Percentiles rank a stretch among this genome's conserved stretches.
phyloP scores from a whole-genome alignment of 2,113 vertebrate species.

The Typhlomys cinereus region DNA sequence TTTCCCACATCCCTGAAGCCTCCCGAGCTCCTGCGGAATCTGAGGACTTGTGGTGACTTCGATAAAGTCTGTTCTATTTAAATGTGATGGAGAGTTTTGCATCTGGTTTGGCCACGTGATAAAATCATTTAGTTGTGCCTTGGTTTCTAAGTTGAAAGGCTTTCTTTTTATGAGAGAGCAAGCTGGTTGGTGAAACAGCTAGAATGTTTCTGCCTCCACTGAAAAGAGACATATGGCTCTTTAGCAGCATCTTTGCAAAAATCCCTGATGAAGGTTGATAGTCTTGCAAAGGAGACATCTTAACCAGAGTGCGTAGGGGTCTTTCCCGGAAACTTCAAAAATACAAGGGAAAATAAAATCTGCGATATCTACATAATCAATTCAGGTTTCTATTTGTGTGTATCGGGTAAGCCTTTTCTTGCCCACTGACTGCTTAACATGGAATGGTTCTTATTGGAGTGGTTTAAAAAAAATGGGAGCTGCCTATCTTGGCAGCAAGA shows the following conservation, averaged over 20 bases:
- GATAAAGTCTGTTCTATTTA: constrained; percentile 32
- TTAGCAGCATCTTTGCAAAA: not conserved
- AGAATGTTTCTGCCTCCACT: not conserved
- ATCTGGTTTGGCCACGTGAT: constrained; percentile 38
- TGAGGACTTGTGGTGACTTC: not conserved
- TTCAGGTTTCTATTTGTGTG: not conserved
- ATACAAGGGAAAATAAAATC: not conserved
- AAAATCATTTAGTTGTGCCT: constrained; percentile 20
- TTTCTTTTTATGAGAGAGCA: constrained; percentile 26
- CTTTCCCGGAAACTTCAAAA: not conserved
- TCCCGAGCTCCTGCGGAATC: not conserved
- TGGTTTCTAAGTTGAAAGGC: not conserved
- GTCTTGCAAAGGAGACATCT: not conserved
- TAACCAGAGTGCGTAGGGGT: not conserved
- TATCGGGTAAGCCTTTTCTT: not conserved
- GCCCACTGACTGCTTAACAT: not conserved
- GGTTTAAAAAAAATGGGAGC: not conserved
- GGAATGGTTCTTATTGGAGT: not conserved
- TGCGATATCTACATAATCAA: not conserved
- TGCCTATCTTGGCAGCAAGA: not conserved
- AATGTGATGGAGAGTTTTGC: not conserved
- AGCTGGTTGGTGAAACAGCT: not conserved
- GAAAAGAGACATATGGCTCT: not conserved
- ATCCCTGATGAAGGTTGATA: not conserved
- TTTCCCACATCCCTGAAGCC: not conserved